Base-by-base conservation (phyloP, 1,140 invertebrate species). In the Magallana angulata region DNA sequence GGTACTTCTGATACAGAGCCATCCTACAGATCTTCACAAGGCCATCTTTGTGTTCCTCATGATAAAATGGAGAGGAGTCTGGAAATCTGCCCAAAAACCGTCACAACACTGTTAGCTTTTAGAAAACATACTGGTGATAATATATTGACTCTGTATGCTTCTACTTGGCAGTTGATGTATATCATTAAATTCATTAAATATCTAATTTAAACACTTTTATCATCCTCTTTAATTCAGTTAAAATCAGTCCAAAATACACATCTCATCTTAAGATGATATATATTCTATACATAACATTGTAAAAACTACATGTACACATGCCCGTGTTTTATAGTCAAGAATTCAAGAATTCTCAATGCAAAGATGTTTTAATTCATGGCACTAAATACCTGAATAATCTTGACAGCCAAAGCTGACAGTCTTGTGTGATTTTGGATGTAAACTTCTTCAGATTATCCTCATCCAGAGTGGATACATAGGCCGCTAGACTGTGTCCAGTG, bases 1-100 rank as follows among this genome's bases (percentile, higher is more conserved):
- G 97, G 93, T 97, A 98, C 92, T 97, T 97, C 92, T 96, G 96
- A 93, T 97, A 97, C 7, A 98, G 92, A 84, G 97, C 96, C 94
- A 98, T 96, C 87, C 97, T 95, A 12, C 97, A 97, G 5, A 98
- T 96, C 88, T 97, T 95, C 0, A 98, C 96, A 12, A 98, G 93
- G 16, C 97, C 97, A 91, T 97, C 97, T 30, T 97, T 92, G 60
- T 96, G 96, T 90, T 98, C 97, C 90, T 98, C 97, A 93, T 97
- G 97, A 92, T 97, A 97, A 89, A 96, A 97, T 2, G 97, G 96
- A 84, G 96, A 96, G 84, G 96, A 96, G 91, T 97, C 97, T 59
- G 95, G 93, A 92, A 96, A 96, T 92, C 96, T 96, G 90, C 36
- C 36, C 36, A 48, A 48, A 48, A 48, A 48, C 1, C 0, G 36